Base-by-base conservation (phyloP, 2,888 invertebrate species). In the Agelastica alni region DNA sequence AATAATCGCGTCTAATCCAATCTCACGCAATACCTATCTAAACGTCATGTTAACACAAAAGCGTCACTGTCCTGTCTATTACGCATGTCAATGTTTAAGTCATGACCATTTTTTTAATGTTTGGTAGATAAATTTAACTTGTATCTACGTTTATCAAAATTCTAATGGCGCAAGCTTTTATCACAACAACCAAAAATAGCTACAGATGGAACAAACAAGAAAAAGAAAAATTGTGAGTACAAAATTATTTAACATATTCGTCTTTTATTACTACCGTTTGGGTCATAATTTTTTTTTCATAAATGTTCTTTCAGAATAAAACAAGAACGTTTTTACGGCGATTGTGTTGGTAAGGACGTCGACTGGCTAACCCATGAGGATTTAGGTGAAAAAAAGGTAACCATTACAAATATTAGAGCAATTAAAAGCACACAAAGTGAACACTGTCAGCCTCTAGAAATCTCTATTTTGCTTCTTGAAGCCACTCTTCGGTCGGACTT, bases 281-380 rank as follows among this genome's bases (percentile, higher is more conserved):
- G n/a, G n/a, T n/a, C n/a, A n/a, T n/a, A n/a, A n/a, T n/a, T n/a
- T n/a, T n/a, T n/a, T n/a, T n/a, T n/a, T n/a, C n/a, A 16, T 14
- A 14, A 34, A 16, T 22, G 20, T n/a, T 32, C 12, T 45, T 46
- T 37, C 14, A 46, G 46, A 7, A 46, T 46, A 5, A 13, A 12
- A 6, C 36, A 18, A 16, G 10, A 16, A 7, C 30, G 9, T 7
- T 10, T 17, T 26, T 46, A 36, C 10, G 18, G 13, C 1, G 37
- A 28, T 2, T 46, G 46, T 37, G 36, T 28, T 14, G 46, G 46
- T 13, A 46, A 36, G 10, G 16, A 45, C 12, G 34, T 34, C 12
- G 36, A 46, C 10, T 46, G 46, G 46, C 31, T 37, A 37, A 37
- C 20, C 2, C 6, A 14, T 16, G 10, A 46, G 14, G 18, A 30